Percentiles rank a stretch among this genome's conserved stretches.
These are phyloP conservation scores for Hystrix cristata DNA, from an alignment of 2,113 vertebrate species.

Conservation along the genomic window DNA sequence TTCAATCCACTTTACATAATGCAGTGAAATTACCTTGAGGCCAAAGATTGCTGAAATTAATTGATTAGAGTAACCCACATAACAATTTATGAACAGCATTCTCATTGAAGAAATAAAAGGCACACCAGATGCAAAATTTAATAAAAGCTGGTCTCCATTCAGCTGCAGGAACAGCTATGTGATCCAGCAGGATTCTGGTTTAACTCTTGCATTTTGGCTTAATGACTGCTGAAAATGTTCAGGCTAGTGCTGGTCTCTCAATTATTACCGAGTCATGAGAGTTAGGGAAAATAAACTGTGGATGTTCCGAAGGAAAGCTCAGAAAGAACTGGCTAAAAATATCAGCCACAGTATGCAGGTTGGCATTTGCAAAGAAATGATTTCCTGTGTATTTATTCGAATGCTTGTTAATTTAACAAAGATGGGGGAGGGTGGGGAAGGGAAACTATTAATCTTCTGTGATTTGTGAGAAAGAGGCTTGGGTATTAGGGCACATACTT, in stretches of 20 bases:
- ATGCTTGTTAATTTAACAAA: constrained; percentile 2
- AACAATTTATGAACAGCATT: neutral
- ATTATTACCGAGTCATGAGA: neutral
- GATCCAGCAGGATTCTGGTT: neutral
- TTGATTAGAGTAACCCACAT: neutral
- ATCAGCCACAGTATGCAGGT: neutral
- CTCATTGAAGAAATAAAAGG: constrained; percentile 40
- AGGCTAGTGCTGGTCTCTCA: neutral
- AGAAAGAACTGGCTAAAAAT: neutral
- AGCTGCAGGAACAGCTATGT: neutral
- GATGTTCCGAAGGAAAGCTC: neutral
- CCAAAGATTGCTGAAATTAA: neutral
- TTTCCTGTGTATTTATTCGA: constrained; percentile 41
- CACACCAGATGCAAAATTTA: constrained; percentile 24
- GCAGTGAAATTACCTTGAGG: neutral
- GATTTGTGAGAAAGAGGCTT: neutral
- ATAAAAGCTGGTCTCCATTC: constrained; percentile 27
- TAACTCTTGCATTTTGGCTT: constrained; percentile 32
- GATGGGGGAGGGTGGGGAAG: neutral
- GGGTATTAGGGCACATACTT: neutral
- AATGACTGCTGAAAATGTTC: neutral
- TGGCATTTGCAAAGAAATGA: constrained; percentile 38
- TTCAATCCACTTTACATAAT: neutral
- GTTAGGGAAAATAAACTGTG: rapidly evolving
- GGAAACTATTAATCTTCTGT: neutral